These are phyloP conservation scores for Megamerina dolium DNA, from an alignment of 2,888 invertebrate species.

Conservation along the genomic window DNA sequence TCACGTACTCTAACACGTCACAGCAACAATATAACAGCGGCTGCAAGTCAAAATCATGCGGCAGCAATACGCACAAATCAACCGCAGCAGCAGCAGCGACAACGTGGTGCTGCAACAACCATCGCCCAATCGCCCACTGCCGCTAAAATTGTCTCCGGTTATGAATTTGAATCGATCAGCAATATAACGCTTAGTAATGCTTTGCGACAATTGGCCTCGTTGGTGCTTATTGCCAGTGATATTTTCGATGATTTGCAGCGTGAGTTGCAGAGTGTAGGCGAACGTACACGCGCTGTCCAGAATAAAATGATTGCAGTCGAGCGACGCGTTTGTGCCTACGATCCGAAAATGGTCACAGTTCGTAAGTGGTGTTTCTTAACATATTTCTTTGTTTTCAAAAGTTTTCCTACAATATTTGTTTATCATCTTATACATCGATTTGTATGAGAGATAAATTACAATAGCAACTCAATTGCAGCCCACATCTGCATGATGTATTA, in stretches of 20 bases:
- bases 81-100: slow-evolving; percentile 11
- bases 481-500: not conserved
- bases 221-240: slow-evolving; percentile 77
- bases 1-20: slow-evolving; percentile 22
- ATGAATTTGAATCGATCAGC: slow-evolving; percentile 79
- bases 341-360: slow-evolving; percentile 88
- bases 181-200: slow-evolving; percentile 82
- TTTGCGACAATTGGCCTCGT: slow-evolving; percentile 75
- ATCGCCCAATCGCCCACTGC: slow-evolving; percentile 27
- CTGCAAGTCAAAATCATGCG: not conserved
- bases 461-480: not conserved
- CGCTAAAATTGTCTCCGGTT: slow-evolving; percentile 53
- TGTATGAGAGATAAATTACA: not conserved
- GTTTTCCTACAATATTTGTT: not conserved
- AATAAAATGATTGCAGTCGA: slow-evolving; percentile 65
- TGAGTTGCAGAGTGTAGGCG: slow-evolving; percentile 68
- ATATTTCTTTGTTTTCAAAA: not conserved
- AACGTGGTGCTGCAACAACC: slow-evolving; percentile 20
- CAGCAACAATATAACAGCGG: not conserved
- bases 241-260: slow-evolving; percentile 76
- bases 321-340: slow-evolving; percentile 64
- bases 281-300: slow-evolving; percentile 66
- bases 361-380: slow-evolving; percentile 68
- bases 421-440: not conserved
- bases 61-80: not conserved